A percentile compares a stretch with the other conserved stretches of the same genome.
phyloP scores from a whole-genome alignment of 1,140 invertebrate genomes.

The Lethrus apterus region DNA sequence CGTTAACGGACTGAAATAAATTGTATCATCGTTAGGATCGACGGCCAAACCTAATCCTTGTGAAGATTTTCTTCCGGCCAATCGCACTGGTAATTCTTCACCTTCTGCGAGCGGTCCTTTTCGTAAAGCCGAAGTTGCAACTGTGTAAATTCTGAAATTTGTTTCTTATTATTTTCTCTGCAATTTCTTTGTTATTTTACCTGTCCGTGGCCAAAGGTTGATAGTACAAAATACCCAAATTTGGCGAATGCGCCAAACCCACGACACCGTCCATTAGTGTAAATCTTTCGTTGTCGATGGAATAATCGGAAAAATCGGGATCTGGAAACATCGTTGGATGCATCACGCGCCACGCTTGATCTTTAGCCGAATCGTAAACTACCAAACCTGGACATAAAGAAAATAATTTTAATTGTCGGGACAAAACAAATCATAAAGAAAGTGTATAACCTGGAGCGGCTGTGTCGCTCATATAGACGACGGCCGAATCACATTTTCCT shows the following conservation, averaged over 20 bases:
- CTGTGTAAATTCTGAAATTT: constrained; percentile 57
- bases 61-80: constrained; percentile 73
- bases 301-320: constrained; percentile 64
- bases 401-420: not conserved
- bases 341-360: constrained; percentile 66
- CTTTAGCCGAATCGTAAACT: constrained; percentile 61
- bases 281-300: constrained; percentile 54
- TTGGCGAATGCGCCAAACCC: constrained; percentile 65
- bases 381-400: constrained; percentile 52
- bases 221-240: constrained; percentile 60
- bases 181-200: constrained; percentile 31
- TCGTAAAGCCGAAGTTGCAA: constrained; percentile 61
- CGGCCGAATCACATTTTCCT: constrained; percentile 62
- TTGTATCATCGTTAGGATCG: constrained; percentile 58
- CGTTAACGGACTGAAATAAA: constrained; percentile 65
- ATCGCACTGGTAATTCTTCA: constrained; percentile 61
- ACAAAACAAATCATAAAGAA: not conserved
- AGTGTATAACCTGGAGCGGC: constrained; percentile 63
- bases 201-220: constrained; percentile 76
- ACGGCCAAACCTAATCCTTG: constrained; percentile 67
- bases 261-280: constrained; percentile 74
- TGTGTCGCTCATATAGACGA: constrained; percentile 71
- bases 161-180: not conserved
- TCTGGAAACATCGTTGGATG: constrained; percentile 76
- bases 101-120: constrained; percentile 60